Evolutionary conservation across 2,797 vertebrate genomes (phyloP).

Genomic region (Pseudochirops cupreus): DNA sequence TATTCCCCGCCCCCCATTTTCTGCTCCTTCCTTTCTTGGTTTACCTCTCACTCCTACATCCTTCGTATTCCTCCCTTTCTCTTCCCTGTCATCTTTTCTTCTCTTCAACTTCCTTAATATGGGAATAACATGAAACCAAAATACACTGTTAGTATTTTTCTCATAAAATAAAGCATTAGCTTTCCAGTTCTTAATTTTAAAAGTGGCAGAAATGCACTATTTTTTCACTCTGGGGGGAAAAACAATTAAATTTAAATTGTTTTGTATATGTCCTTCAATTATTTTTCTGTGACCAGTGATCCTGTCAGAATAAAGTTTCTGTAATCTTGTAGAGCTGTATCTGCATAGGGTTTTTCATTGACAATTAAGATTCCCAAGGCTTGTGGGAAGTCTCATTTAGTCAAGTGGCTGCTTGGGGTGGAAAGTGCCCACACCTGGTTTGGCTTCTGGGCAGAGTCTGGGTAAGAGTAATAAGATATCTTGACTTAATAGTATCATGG

Average conservation of each 20-base stretch:
- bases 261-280: neutral
- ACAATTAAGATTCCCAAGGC: neutral
- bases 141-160: neutral
- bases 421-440: neutral
- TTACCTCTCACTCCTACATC: neutral
- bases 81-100: neutral
- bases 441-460: neutral
- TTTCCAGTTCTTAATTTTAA: slow-evolving; percentile 18
- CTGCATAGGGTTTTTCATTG: neutral
- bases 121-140: slow-evolving; percentile 43
- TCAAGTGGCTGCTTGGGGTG: neutral
- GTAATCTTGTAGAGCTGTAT: neutral
- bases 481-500: neutral
- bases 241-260: neutral
- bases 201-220: neutral
- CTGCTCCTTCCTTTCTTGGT: neutral
- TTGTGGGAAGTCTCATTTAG: neutral
- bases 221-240: neutral
- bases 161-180: slow-evolving; percentile 31
- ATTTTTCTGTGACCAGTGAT: neutral
- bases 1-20: neutral
- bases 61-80: neutral
- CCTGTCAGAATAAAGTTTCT: neutral
- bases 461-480: neutral
- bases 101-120: slow-evolving; percentile 42